These are phyloP conservation scores for Petrolisthes cinctipes DNA, from an alignment of 2,888 invertebrate species.

Conservation along the genomic window DNA sequence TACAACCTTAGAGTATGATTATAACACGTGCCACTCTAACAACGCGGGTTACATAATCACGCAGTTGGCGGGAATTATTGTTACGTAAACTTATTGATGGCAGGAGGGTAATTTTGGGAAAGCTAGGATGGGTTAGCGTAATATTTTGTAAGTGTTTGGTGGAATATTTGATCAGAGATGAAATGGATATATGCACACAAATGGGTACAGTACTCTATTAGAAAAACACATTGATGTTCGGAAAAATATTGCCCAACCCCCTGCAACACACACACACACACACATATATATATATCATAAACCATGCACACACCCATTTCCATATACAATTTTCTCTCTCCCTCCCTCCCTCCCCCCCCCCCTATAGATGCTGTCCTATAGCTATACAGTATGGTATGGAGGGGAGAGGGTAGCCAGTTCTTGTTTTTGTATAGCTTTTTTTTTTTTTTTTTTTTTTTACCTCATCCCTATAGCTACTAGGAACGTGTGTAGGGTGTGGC, in stretches of 20 bases:
- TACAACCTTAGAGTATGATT: no score
- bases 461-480: neutral
- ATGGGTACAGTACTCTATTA: no score
- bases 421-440: neutral
- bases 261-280: neutral
- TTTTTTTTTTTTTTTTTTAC: neutral
- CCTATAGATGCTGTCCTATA: neutral
- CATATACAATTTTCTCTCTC: constrained; percentile 16
- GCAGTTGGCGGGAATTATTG: no score
- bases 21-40: no score
- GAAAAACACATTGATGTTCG: neutral
- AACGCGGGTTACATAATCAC: no score
- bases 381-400: neutral
- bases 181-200: no score
- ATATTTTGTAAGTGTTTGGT: no score
- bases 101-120: no score
- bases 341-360: neutral
- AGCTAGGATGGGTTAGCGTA: no score
- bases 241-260: neutral
- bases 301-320: neutral
- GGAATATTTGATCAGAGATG: no score
- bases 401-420: neutral
- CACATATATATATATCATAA: neutral
- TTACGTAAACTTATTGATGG: no score
- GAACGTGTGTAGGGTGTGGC: neutral